Evolutionary conservation across 2,888 invertebrate species (phyloP).

Genomic region (Hylaea fasciaria): DNA sequence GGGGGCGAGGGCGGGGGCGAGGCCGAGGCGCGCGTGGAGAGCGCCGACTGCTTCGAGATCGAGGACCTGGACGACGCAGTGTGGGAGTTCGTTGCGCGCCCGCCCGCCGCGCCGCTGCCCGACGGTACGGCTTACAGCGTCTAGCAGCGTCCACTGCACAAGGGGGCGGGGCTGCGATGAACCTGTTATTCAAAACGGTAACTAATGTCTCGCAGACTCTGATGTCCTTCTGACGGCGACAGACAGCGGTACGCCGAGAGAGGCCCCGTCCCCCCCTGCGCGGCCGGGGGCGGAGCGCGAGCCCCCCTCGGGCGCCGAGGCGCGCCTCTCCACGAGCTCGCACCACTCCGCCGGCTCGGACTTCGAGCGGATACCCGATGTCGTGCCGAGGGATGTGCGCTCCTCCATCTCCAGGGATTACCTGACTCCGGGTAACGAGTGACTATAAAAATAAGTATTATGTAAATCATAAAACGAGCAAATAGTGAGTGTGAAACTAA

Average conservation of each 20-base stretch:
- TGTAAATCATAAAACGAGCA: neutral
- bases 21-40: slow-evolving; percentile 65
- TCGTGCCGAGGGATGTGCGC: neutral
- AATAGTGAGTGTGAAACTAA: too few relatives aligned
- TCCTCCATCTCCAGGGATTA: slow-evolving; percentile 24
- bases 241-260: slow-evolving; percentile 26
- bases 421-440: slow-evolving; percentile 27
- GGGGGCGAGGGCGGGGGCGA: too few relatives aligned
- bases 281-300: too few relatives aligned
- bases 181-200: too few relatives aligned
- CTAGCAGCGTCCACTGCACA: too few relatives aligned
- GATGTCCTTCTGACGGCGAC: slow-evolving; percentile 60
- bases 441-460: neutral
- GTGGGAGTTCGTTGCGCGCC: slow-evolving; percentile 76
- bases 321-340: neutral
- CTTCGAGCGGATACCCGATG: slow-evolving; percentile 10
- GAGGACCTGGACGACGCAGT: slow-evolving; percentile 80
- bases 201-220: slow-evolving; percentile 57
- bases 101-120: slow-evolving; percentile 57
- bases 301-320: neutral
- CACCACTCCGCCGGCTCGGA: slow-evolving; percentile 8
- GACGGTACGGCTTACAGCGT: slow-evolving; percentile 54
- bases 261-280: neutral
- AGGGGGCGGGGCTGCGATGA: too few relatives aligned
- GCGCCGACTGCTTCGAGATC: slow-evolving; percentile 82